These are phyloP conservation scores for Lagorchestes hirsutus DNA, from an alignment of 2,797 vertebrate genomes.

Conservation along the genomic window DNA sequence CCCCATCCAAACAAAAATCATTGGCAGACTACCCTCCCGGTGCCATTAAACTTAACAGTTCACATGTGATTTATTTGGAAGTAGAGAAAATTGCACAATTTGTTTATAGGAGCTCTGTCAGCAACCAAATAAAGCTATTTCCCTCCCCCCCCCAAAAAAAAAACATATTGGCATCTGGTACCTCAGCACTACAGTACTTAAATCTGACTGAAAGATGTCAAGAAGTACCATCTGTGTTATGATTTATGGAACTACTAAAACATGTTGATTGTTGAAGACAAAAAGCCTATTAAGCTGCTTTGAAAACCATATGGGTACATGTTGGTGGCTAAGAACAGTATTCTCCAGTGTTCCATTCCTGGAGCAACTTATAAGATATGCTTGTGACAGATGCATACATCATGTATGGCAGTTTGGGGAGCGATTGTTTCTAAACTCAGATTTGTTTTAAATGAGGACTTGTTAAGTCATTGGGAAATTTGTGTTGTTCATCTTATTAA, in stretches of 20 bases:
- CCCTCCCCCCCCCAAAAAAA: conserved; percentile 9
- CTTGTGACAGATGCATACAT: conserved; percentile 33
- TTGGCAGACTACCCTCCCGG: conserved; percentile 52
- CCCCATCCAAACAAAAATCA: conserved; percentile 60
- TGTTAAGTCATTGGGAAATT: conserved; percentile 56
- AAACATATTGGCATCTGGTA: conserved; percentile 58
- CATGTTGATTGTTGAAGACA: conserved; percentile 18
- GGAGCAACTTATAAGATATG: conserved; percentile 57
- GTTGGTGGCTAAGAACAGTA: conserved; percentile 33
- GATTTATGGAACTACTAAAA: conserved; percentile 68
- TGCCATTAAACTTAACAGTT: conserved; percentile 64
- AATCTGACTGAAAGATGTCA: conserved; percentile 62
- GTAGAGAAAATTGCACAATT: conserved; percentile 61
- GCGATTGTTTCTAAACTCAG: conserved; percentile 66
- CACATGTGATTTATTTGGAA: conserved; percentile 66
- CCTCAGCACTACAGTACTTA: conserved; percentile 34
- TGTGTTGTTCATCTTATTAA: conserved; percentile 65
- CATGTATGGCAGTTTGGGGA: conserved; percentile 52
- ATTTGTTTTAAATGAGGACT: conserved; percentile 66
- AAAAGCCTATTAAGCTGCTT: conserved; percentile 54
- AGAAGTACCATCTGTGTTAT: conserved; percentile 75
- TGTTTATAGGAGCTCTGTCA: conserved; percentile 72
- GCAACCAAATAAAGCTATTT: conserved; percentile 67
- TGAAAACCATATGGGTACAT: conserved; percentile 48
- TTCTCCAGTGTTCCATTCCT: conserved; percentile 62